A percentile compares a stretch with the other conserved stretches of the same genome.
Conservation (phyloP, 2,113 vertebrate species). For the Sylvia atricapilla region DNA sequence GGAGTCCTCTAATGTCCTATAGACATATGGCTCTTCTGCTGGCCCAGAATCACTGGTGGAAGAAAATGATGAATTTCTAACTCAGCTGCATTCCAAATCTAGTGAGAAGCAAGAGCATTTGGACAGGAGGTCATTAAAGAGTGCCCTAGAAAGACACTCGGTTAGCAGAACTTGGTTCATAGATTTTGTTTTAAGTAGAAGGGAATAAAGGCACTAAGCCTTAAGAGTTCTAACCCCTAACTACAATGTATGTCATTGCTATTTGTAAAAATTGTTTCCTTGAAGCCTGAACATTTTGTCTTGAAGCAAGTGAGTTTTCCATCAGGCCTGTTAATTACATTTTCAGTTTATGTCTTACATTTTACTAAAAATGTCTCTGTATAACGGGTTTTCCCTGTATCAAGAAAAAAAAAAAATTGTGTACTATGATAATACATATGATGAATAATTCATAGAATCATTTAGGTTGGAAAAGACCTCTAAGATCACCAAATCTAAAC, state of each 20-base stretch:
- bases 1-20: not conserved
- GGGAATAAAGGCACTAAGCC: not conserved
- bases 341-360: not conserved
- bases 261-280: not conserved
- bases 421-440: not conserved
- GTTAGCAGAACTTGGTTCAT: not conserved
- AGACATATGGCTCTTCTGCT: not conserved
- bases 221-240: not conserved
- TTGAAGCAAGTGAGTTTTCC: not conserved
- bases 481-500: not conserved
- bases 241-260: not conserved
- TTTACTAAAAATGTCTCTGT: not conserved
- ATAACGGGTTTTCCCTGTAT: not conserved
- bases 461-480: not conserved
- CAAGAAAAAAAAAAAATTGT: not conserved
- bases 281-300: not conserved
- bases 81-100: not conserved
- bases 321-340: not conserved
- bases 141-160: not conserved
- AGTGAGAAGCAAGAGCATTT: not conserved
- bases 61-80: not conserved
- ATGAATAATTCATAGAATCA: not conserved
- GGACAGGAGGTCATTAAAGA: not conserved
- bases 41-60: not conserved
- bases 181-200: not conserved